Evolutionary conservation across 2,113 vertebrate species (phyloP).

Genomic region (Zonotrichia leucophrys): DNA sequence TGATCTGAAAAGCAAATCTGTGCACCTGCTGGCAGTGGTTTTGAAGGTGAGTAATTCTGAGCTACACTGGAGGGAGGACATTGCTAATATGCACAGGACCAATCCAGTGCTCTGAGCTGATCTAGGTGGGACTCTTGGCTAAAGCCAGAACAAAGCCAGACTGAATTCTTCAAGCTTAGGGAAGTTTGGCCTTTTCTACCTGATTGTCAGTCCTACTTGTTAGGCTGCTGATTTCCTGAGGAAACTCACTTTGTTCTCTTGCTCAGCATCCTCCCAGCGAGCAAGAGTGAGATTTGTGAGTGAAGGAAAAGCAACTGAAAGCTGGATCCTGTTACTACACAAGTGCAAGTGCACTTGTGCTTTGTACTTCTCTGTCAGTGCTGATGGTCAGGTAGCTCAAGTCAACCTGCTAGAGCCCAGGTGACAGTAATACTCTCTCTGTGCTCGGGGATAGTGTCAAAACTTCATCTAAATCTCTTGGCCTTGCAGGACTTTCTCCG

Average conservation of each 20-base stretch:
- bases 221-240: background rate
- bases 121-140: background rate
- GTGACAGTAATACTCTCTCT: background rate
- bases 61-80: background rate
- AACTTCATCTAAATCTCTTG: background rate
- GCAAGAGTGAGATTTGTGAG: background rate
- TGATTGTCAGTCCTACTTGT: background rate
- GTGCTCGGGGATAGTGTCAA: background rate
- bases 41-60: slow-evolving; percentile 81
- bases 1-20: slow-evolving; percentile 78
- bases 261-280: background rate
- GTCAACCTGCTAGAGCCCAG: background rate
- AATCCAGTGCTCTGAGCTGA: background rate
- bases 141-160: background rate
- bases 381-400: background rate
- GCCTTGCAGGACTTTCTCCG: slow-evolving; percentile 87
- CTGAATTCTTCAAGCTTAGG: background rate
- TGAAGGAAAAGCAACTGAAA: background rate
- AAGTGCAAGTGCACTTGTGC: background rate
- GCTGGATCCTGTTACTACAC: background rate
- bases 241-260: background rate
- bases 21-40: slow-evolving; percentile 85
- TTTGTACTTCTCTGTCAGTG: background rate
- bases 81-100: background rate
- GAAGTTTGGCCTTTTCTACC: background rate